Base-by-base conservation (phyloP, 2,888 invertebrate species). In the Frankliniella fusca region DNA sequence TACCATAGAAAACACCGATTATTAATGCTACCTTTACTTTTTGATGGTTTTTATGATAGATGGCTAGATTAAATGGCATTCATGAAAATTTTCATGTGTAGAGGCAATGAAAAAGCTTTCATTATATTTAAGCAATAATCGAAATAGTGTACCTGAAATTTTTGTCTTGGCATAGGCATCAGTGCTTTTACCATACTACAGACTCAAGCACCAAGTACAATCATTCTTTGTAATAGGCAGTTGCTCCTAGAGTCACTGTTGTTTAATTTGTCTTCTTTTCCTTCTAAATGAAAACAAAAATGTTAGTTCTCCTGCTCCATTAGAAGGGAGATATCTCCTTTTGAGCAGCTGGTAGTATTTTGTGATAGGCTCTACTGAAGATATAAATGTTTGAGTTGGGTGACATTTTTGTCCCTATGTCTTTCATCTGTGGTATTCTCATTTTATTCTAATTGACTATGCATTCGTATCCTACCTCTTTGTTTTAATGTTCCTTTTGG, bases 71-170 rank as follows among this genome's bases (percentile, higher is more conserved):
- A 27, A 76, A 10, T 27, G 70, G 70, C 70, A 76, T 27, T 76
- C 70, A 11, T 15, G 15, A 54, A 54, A 76, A 76, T 27, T 76
- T 23, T 76, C 70, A n/a, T 20, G 70, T 23, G 20, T 12, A 27
- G 27, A 23, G 70, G 7, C 23, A 23, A 7, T 23, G 70, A 76
- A 38, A 38, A 38, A 5, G 70, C 70, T 76, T 61, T 11, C 61
- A 76, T 27, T 12, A 76, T 7, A 70, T 23, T 3, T 23, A 27
- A 76, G 70, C 70, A 76, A 76, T 76, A 76, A 76, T 27, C 27
- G 23, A 76, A 76, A 23, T 76, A 76, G 70, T 76, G 70, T 76
- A 76, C 70, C 70, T 76, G 70, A 76, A 76, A 76, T 76, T 76
- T 76, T 10, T 23, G 70, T 76, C 23, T 27, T 76, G 27, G 70